A percentile compares a stretch with the other conserved stretches of the same genome.
Conservation (phyloP, 2,888 invertebrate species). For the Phalera bucephala region DNA sequence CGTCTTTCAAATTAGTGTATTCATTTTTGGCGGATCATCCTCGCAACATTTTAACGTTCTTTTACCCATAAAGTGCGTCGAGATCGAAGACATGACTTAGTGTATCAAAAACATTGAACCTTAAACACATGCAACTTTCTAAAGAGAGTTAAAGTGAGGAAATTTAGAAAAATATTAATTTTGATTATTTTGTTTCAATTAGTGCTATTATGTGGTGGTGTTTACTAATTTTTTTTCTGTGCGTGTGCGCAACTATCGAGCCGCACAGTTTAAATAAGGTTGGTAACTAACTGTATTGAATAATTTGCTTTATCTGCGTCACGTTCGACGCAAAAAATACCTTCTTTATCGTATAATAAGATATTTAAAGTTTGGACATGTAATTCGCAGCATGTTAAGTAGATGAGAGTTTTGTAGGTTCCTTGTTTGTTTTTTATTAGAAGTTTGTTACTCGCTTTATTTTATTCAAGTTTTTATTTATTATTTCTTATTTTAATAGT, state of each 20-base stretch:
- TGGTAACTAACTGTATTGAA: conserved; percentile 35
- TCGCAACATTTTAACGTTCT: conserved; percentile 63
- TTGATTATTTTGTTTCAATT: conserved; percentile 15
- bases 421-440: no score
- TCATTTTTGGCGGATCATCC: no score
- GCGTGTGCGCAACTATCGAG: conserved; percentile 39
- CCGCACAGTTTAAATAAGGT: conserved; percentile 47
- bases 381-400: no score
- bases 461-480: no score
- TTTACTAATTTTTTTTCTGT: conserved; percentile 47
- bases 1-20: neutral
- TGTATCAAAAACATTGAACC: conserved; percentile 68
- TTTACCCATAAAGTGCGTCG: conserved; percentile 60
- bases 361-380: no score
- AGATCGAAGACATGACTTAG: conserved; percentile 68
- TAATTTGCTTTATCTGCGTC: conserved; percentile 14
- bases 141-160: conserved; percentile 27
- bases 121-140: conserved; percentile 52
- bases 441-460: no score
- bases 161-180: conserved; percentile 16
- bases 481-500: no score
- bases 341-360: no score
- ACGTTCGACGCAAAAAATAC: conserved; percentile 6
- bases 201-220: conserved; percentile 45
- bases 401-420: no score